Evolutionary conservation across 1,140 invertebrate species (phyloP).

Genomic region (Meloidogyne chitwoodi): DNA sequence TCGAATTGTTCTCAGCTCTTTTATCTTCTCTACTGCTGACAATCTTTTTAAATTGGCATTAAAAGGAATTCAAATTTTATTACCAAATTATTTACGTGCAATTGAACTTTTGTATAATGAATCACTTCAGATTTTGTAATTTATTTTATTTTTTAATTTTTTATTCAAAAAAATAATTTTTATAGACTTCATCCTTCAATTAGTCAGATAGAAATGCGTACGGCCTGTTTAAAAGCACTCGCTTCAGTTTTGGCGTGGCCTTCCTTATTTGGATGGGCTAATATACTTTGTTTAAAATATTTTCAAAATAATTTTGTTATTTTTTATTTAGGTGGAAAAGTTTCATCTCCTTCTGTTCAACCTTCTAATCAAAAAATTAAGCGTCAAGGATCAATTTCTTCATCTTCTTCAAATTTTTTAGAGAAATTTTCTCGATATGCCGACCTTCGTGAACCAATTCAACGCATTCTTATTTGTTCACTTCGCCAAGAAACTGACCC

Average conservation of each 20-base stretch:
- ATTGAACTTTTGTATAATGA: constrained; percentile 80
- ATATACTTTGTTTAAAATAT: constrained; percentile 20
- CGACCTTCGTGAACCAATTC: constrained; percentile 75
- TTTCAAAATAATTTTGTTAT: neutral
- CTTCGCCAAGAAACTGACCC: constrained; percentile 80
- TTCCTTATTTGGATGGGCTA: constrained; percentile 46
- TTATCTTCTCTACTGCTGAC: constrained; percentile 63
- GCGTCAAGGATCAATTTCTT: neutral
- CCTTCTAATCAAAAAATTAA: neutral
- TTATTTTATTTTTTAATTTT: constrained; percentile 9
- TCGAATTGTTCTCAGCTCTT: constrained; percentile 51
- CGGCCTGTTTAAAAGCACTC: constrained; percentile 48
- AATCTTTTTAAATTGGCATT: constrained; percentile 78
- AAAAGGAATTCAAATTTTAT: constrained; percentile 82
- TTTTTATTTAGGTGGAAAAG: constrained; percentile 2
- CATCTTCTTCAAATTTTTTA: constrained; percentile 26
- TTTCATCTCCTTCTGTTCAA: constrained; percentile 2
- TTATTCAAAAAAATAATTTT: constrained; percentile 19
- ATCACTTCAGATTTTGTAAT: constrained; percentile 65
- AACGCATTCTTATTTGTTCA: constrained; percentile 79
- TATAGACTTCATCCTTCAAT: constrained; percentile 55
- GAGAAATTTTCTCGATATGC: constrained; percentile 66
- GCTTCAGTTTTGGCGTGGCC: constrained; percentile 54
- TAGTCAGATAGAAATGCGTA: constrained; percentile 52
- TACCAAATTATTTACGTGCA: constrained; percentile 81